phyloP scores from a whole-genome alignment of 2,888 invertebrate species.

The Calameuta idolon region DNA sequence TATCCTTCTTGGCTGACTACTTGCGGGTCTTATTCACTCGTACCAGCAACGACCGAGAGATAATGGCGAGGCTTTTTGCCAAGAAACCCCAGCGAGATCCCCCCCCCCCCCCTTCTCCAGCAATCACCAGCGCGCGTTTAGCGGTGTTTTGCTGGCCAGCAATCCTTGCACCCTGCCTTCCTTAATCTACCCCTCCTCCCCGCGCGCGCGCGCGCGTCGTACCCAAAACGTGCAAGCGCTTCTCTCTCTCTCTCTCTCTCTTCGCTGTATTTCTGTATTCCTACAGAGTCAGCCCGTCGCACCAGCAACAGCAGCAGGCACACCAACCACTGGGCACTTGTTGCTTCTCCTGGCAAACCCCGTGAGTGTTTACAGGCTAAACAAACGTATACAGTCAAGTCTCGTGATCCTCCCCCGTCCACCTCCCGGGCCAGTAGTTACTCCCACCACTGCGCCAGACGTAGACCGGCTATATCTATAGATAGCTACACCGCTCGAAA shows the following conservation, averaged over 20 bases:
- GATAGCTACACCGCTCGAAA: not conserved
- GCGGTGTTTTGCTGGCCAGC: slow-evolving; percentile 20
- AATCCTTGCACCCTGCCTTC: not conserved
- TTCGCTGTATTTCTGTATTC: too few species aligned
- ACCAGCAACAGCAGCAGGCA: too few species aligned
- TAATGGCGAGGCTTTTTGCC: slow-evolving; percentile 26
- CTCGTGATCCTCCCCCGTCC: slow-evolving; percentile 9
- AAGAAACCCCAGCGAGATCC: slow-evolving; percentile 9
- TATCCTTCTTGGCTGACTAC: not conserved
- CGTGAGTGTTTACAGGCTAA: slow-evolving; percentile 59
- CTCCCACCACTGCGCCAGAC: too few species aligned
- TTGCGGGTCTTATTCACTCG: not conserved
- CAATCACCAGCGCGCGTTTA: slow-evolving; percentile 27
- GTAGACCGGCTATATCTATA: not conserved
- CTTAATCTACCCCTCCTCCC: not conserved
- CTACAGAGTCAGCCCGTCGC: too few species aligned
- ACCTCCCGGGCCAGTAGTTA: not conserved
- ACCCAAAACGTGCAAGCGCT: too few species aligned
- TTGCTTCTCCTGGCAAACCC: slow-evolving; percentile 56
- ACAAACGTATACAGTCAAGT: slow-evolving; percentile 48
- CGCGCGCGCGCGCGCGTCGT: not conserved
- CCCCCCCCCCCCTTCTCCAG: slow-evolving; percentile 8
- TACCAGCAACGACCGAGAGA: not conserved
- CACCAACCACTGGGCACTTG: slow-evolving; percentile 48
- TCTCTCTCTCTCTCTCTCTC: not conserved